Percentiles rank a stretch among this genome's conserved stretches.
phyloP scores from a whole-genome alignment of 1,140 invertebrate species.

The Contarinia nasturtii region DNA sequence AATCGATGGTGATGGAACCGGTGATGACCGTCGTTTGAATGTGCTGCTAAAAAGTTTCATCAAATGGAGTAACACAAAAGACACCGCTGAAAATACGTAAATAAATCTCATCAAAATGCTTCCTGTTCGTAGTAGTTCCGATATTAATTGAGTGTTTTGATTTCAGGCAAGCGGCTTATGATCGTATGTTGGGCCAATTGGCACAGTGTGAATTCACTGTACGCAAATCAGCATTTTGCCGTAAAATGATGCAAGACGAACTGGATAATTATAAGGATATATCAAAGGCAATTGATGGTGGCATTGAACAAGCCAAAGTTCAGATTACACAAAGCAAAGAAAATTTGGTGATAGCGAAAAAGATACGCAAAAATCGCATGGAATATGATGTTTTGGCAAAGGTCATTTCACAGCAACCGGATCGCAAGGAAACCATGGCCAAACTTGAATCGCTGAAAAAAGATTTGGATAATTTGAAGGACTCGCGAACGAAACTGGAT shows the following conservation, averaged over 20 bases:
- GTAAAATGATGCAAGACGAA: slow-evolving; percentile 67
- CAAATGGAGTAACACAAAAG: slow-evolving; percentile 69
- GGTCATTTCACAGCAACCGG: slow-evolving; percentile 76
- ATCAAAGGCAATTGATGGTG: slow-evolving; percentile 52
- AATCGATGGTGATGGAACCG: slow-evolving; percentile 90
- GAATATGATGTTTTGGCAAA: slow-evolving; percentile 86
- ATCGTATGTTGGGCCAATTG: slow-evolving; percentile 62
- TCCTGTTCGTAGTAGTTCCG: not conserved
- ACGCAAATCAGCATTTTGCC: slow-evolving; percentile 59
- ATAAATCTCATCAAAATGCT: not conserved
- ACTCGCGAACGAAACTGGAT: slow-evolving; percentile 49
- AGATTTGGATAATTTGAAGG: slow-evolving; percentile 44
- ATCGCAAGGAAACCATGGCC: slow-evolving; percentile 62
- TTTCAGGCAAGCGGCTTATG: slow-evolving; percentile 40
- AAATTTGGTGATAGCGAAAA: slow-evolving; percentile 60
- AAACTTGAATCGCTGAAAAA: slow-evolving; percentile 52
- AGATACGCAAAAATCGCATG: slow-evolving; percentile 69
- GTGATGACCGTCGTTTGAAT: slow-evolving; percentile 79
- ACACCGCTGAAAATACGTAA: slow-evolving; percentile 49
- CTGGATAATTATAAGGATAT: slow-evolving; percentile 66
- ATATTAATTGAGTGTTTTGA: slow-evolving; percentile 2
- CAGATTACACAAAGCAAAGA: slow-evolving; percentile 56
- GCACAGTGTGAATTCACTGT: slow-evolving; percentile 77
- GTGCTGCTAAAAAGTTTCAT: slow-evolving; percentile 71
- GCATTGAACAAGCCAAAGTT: slow-evolving; percentile 52